These are phyloP conservation scores for Eurois occulta DNA, from an alignment of 2,888 invertebrate species.

Conservation along the genomic window DNA sequence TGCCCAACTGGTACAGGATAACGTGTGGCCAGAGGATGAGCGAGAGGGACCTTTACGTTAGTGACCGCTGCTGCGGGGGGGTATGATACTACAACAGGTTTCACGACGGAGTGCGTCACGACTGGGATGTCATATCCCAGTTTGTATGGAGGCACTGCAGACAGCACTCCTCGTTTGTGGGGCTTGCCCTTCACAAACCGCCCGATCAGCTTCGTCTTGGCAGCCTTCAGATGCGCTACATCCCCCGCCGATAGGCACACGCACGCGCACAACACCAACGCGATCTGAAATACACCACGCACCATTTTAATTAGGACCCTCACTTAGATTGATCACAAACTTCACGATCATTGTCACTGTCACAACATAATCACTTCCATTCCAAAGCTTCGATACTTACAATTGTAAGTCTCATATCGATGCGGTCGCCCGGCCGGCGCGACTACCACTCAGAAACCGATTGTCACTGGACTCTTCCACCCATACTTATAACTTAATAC, in stretches of 20 bases:
- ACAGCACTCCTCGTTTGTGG: slow-evolving; percentile 84
- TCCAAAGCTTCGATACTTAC: slow-evolving; percentile 80
- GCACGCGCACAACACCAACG: slow-evolving; percentile 81
- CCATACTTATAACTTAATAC: slow-evolving; percentile 88
- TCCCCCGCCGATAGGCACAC: slow-evolving; percentile 77
- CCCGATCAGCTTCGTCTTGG: slow-evolving; percentile 80
- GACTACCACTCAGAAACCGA: slow-evolving; percentile 79
- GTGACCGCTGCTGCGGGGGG: slow-evolving; percentile 86
- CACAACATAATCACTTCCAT: slow-evolving; percentile 59
- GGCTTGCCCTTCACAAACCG: slow-evolving; percentile 79
- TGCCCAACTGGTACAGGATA: slow-evolving; percentile 83
- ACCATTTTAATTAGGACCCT: slow-evolving; percentile 69
- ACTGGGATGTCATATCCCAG: slow-evolving; percentile 87
- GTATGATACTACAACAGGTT: slow-evolving; percentile 87
- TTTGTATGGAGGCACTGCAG: slow-evolving; percentile 86
- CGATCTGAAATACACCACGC: slow-evolving; percentile 84
- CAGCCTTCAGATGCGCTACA: slow-evolving; percentile 78
- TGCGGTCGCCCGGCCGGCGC: slow-evolving; percentile 82
- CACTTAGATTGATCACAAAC: slow-evolving; percentile 31
- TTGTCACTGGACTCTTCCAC: slow-evolving; percentile 76
- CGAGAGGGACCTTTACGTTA: slow-evolving; percentile 85
- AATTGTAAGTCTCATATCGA: slow-evolving; percentile 80
- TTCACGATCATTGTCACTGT: slow-evolving; percentile 67
- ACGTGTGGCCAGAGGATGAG: slow-evolving; percentile 76
- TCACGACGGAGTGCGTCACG: slow-evolving; percentile 87